Conservation (phyloP, 2,888 invertebrate genomes). For the Osmoderma eremita region DNA sequence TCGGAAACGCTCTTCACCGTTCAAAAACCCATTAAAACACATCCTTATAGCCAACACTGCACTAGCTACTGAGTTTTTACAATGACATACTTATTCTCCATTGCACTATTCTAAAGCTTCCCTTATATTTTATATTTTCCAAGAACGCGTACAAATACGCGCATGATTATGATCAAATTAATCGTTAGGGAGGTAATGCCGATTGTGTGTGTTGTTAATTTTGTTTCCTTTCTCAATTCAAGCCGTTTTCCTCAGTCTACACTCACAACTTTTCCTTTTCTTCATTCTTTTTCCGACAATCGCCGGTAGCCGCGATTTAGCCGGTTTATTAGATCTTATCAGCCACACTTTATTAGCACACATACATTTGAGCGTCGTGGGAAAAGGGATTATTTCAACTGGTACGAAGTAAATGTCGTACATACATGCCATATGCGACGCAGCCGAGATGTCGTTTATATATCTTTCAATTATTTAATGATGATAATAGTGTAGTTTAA, state of each 20-base stretch:
- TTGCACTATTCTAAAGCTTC: too few species aligned
- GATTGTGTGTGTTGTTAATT: too few species aligned
- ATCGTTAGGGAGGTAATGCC: too few species aligned
- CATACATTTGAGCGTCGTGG: slow-evolving; percentile 28
- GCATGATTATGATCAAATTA: too few species aligned
- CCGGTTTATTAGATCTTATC: slow-evolving; percentile 30
- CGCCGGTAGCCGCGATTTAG: slow-evolving; percentile 8
- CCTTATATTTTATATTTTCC: too few species aligned
- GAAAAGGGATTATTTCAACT: slow-evolving; percentile 31
- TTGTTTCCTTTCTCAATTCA: too few species aligned
- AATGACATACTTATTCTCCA: too few species aligned
- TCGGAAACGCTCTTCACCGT: too few species aligned
- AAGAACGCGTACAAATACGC: too few species aligned
- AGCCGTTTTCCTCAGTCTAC: background rate
- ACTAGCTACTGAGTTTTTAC: too few species aligned
- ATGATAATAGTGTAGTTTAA: slow-evolving; percentile 30
- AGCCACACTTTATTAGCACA: slow-evolving; percentile 13
- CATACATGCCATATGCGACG: slow-evolving; percentile 17
- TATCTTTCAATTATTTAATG: slow-evolving; percentile 33
- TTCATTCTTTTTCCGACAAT: slow-evolving; percentile 6
- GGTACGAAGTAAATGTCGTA: slow-evolving; percentile 24
- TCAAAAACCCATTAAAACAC: too few species aligned
- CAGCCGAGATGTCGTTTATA: slow-evolving; percentile 23
- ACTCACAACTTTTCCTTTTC: slow-evolving; percentile 5
- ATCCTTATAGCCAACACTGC: too few species aligned